Percentiles rank a stretch among this genome's conserved stretches.
phyloP scores from a whole-genome alignment of 2,797 vertebrate species.

The Spizella passerina region DNA sequence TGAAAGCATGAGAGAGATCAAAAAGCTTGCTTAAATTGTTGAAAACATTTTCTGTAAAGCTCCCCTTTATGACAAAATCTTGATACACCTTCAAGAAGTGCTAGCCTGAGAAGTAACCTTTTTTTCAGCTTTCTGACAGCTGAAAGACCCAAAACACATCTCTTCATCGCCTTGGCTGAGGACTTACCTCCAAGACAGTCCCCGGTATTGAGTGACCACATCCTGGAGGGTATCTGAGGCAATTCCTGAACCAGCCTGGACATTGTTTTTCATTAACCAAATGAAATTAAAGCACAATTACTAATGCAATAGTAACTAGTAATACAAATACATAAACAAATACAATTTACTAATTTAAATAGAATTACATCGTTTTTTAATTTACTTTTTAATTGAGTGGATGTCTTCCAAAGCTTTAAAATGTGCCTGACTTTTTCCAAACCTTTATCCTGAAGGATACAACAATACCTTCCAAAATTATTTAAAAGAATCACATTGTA shows the following conservation, averaged over 20 bases:
- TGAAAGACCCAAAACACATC: neutral
- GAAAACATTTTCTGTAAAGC: neutral
- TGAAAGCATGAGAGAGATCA: neutral
- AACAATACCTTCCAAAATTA: neutral
- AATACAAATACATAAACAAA: neutral
- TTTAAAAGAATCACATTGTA: neutral
- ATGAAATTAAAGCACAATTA: constrained; percentile 11
- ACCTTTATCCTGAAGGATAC: neutral
- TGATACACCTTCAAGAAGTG: neutral
- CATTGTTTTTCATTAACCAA: constrained; percentile 17
- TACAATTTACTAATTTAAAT: neutral
- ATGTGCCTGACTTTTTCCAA: neutral
- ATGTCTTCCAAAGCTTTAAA: neutral
- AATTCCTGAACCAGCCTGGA: constrained; percentile 88
- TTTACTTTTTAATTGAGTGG: neutral
- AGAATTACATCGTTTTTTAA: neutral
- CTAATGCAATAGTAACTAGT: neutral
- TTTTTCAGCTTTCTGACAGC: neutral
- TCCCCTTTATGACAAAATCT: neutral
- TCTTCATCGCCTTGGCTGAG: neutral
- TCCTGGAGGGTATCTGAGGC: constrained; percentile 80
- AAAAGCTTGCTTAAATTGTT: neutral
- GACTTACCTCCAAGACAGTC: constrained; percentile 90
- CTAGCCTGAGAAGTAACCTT: neutral
- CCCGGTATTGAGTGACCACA: constrained; percentile 83